phyloP scores from a whole-genome alignment of 2,797 vertebrate genomes.

The Sparus aurata region DNA sequence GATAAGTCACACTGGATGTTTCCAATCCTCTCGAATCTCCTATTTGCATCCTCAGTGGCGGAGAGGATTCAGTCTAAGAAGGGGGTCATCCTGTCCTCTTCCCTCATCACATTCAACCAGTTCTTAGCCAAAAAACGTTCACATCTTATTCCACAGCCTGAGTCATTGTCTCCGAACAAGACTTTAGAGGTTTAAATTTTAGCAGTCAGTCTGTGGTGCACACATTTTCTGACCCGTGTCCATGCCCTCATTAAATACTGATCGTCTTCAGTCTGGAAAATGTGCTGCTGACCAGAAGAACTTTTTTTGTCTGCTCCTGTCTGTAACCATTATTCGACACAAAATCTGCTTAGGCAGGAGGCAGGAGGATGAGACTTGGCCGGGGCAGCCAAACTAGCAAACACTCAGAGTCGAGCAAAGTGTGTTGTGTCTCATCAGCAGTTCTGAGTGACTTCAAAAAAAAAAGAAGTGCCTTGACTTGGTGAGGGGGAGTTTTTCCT shows the following conservation, averaged over 20 bases:
- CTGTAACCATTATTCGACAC: constrained; percentile 60
- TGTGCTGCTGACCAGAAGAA: constrained; percentile 38
- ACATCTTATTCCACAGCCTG: constrained; percentile 9
- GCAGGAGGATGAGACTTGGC: constrained; percentile 51
- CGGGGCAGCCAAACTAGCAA: constrained; percentile 57
- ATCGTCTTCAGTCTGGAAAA: constrained; percentile 33
- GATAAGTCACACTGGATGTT: constrained; percentile 55
- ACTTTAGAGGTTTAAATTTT: constrained; percentile 16
- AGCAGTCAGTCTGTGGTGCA: constrained; percentile 37
- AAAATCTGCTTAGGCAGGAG: constrained; percentile 64
- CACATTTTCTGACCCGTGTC: constrained; percentile 22
- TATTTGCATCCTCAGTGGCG: constrained; percentile 57
- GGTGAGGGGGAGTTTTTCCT: constrained; percentile 20
- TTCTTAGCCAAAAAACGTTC: constrained; percentile 12
- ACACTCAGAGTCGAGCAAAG: constrained; percentile 38
- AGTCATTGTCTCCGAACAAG: constrained; percentile 1
- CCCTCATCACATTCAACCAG: constrained; percentile 16
- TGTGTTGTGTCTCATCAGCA: constrained; percentile 71
- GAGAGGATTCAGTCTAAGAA: constrained; percentile 49
- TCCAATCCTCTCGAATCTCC: constrained; percentile 51
- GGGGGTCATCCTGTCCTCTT: constrained; percentile 26
- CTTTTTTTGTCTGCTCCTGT: constrained; percentile 48
- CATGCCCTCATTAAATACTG: constrained; percentile 46
- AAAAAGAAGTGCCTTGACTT: constrained; percentile 34
- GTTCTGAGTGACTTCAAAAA: constrained; percentile 58